phyloP scores from a whole-genome alignment of 2,113 vertebrate species.

The Ondatra zibethicus region DNA sequence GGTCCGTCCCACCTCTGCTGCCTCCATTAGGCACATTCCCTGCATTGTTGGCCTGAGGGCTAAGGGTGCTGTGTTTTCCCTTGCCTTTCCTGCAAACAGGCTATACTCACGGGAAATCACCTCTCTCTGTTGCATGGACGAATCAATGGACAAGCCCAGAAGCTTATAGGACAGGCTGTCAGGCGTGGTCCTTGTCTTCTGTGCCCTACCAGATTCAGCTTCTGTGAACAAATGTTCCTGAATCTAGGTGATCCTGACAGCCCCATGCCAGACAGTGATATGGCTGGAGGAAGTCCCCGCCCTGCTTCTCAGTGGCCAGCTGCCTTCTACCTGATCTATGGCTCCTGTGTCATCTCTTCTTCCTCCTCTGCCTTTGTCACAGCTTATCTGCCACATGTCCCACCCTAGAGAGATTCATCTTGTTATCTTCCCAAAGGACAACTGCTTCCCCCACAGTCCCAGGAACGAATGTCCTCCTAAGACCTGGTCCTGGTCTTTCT shows the following conservation, averaged over 20 bases:
- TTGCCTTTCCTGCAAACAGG: neutral
- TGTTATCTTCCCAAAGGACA: neutral
- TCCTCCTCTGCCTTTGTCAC: neutral
- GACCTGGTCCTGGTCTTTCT: neutral
- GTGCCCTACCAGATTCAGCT: neutral
- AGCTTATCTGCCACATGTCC: neutral
- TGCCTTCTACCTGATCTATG: neutral
- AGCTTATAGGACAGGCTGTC: accelerated
- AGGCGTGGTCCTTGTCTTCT: neutral
- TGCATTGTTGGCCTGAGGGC: neutral
- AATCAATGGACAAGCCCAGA: neutral
- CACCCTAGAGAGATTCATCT: neutral
- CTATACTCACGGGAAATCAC: neutral
- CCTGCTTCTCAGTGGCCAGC: neutral
- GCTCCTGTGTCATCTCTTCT: neutral
- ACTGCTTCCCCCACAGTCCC: neutral
- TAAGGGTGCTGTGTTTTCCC: neutral
- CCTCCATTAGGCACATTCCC: too few relatives aligned
- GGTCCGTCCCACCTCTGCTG: neutral
- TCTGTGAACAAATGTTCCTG: neutral
- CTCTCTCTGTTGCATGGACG: neutral
- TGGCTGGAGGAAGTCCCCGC: neutral
- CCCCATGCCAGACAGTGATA: neutral
- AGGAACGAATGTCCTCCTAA: neutral
- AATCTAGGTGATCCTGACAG: neutral